Base-by-base conservation (phyloP, 2,888 invertebrate species). In the Parthenolecanium corni region DNA sequence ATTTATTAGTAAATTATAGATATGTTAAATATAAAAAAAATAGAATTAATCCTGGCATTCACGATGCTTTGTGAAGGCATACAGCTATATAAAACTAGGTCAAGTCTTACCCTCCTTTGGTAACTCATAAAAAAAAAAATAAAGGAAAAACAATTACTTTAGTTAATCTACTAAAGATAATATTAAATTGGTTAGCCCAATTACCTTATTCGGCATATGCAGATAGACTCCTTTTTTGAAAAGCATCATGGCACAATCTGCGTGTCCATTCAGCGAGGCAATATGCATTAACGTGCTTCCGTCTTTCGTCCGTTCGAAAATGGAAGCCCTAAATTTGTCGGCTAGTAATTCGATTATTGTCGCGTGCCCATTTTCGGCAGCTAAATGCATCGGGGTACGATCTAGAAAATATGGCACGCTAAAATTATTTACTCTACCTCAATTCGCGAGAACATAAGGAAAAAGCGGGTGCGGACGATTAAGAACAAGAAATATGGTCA, bases 271-370 rank as follows among this genome's bases (percentile, higher is more conserved):
- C 66, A 93, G 79, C 0, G 97, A 94, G 0, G 98, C 97, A 66
- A 98, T 94, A 74, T 98, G 98, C 89, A 98, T 94, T 66, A 98
- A 77, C 0, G 98, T 98, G 71, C 92, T 94, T 62, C 98, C 98
- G 74, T 98, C 97, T 75, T 94, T 95, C 2, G 96, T 96, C 66
- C 97, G 79, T 74, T 95, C 93, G 72, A 91, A 86, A 70, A 96
- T 91, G 68, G 95, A 94, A 2, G 96, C 95, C 74, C 92, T 92
- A 77, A 95, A 97, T 76, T 97, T 97, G 74, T 98, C 97, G 1
- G 94, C 92, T 57, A 98, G 77, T 4, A 95, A 80, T 74, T 98
- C 97, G 65, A 98, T 97, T 70, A 96, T 85, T 61, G 84, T 83
- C 1, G 96, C 96, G 73, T 96, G 93, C 0, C 98, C 98, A 71